Percentiles rank a stretch among this genome's conserved stretches.
Conservation (phyloP, 2,888 invertebrate genomes). For the Ypsolopha scabrella region DNA sequence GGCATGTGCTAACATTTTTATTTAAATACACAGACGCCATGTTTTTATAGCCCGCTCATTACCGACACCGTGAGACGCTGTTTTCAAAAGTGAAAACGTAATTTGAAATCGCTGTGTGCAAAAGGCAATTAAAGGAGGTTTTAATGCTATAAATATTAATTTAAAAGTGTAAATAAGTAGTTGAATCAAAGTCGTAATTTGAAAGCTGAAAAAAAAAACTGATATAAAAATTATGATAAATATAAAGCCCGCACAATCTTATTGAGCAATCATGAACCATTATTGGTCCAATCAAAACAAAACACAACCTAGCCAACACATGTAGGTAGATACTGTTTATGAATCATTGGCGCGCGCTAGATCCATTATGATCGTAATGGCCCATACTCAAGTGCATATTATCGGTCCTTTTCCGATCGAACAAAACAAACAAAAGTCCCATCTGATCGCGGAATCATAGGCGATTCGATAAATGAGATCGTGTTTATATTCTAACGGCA, state of each 20-base stretch:
- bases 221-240: neutral
- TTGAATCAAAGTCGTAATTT: neutral
- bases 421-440: conserved; percentile 38
- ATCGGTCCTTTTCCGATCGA: conserved; percentile 12
- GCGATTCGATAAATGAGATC: conserved; percentile 47
- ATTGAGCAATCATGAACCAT: neutral
- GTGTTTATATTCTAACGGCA: conserved; percentile 39
- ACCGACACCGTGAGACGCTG: neutral
- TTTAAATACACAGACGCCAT: neutral
- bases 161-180: neutral
- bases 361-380: neutral
- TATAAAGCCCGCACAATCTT: neutral
- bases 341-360: conserved; percentile 18
- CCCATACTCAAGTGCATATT: neutral
- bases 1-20: neutral
- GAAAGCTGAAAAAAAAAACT: neutral
- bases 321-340: conserved; percentile 10
- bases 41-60: conserved; percentile 1
- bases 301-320: conserved; percentile 4
- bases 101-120: neutral
- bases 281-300: conserved; percentile 8
- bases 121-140: neutral
- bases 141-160: neutral
- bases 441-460: conserved; percentile 39
- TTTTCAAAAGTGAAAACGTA: conserved; percentile 2